Conservation (phyloP, 2,888 invertebrate species). For the Drosophila antonietae region DNA sequence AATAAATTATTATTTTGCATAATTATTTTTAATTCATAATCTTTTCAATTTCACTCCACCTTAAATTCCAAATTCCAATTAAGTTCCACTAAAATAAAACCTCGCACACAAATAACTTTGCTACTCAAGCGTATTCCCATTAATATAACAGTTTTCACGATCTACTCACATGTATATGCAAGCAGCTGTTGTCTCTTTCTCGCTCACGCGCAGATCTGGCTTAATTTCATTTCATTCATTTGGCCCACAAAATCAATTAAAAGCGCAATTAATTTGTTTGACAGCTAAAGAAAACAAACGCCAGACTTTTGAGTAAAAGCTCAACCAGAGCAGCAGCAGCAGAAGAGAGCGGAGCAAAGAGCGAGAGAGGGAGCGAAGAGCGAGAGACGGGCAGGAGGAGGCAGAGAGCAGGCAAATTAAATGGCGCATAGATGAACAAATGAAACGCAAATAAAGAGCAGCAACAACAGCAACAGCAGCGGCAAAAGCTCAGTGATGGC, state of each 20-base stretch:
- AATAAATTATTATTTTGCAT: neutral
- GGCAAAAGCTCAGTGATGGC: constrained; percentile 44
- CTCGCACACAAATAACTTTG: neutral
- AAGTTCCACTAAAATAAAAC: neutral
- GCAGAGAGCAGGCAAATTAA: constrained; percentile 46
- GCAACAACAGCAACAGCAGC: constrained; percentile 22
- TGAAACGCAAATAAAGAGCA: constrained; percentile 42
- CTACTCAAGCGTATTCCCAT: neutral
- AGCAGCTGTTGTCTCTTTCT: constrained; percentile 1
- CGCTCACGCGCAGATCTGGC: constrained; percentile 14
- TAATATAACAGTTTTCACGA: constrained; percentile 10
- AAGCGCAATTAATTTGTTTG: constrained; percentile 80
- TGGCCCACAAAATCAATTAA: constrained; percentile 73
- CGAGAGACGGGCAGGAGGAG: neutral
- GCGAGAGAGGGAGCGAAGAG: neutral
- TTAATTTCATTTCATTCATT: constrained; percentile 58
- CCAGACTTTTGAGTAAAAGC: constrained; percentile 59
- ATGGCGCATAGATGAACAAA: constrained; percentile 61
- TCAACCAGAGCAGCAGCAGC: neutral
- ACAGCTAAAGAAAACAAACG: constrained; percentile 76
- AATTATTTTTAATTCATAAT: neutral
- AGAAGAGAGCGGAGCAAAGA: neutral
- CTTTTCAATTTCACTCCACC: neutral
- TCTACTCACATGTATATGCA: constrained; percentile 5
- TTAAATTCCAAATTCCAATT: constrained; percentile 2